Percentiles rank a stretch among this genome's conserved stretches.
Evolutionary conservation across 2,797 vertebrate species (phyloP).

Genomic region (Cirrhinus molitorella): DNA sequence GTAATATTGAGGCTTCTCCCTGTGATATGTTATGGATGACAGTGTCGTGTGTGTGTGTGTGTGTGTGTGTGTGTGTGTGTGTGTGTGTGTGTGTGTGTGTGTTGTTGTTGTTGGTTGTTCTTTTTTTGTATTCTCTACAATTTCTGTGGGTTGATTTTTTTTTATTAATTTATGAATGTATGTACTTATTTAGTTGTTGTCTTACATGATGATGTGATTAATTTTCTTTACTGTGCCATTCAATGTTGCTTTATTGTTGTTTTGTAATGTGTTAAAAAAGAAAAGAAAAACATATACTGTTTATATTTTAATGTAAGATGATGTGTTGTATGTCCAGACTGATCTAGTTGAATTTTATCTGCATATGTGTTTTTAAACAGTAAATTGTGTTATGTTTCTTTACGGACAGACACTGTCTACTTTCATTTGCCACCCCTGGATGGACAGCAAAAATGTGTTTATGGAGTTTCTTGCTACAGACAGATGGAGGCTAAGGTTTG

Average conservation of each 20-base stretch:
- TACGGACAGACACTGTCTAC: conserved; percentile 85
- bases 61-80: too few species aligned
- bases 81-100: too few species aligned
- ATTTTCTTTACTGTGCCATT: too few species aligned
- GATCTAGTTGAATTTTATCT: background rate
- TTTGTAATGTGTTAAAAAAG: background rate
- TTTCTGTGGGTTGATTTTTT: background rate
- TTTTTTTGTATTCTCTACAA: too few species aligned
- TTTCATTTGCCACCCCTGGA: conserved; percentile 92
- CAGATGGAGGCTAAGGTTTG: conserved; percentile 97
- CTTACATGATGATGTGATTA: too few species aligned
- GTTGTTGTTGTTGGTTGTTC: too few species aligned
- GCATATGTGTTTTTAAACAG: background rate
- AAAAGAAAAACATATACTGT: background rate
- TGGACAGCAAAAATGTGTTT: conserved; percentile 87
- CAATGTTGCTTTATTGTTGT: background rate
- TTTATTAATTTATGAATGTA: background rate
- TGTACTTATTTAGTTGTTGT: background rate
- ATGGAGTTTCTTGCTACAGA: conserved; percentile 95
- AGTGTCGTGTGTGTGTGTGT: background rate
- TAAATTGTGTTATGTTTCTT: conserved; percentile 21
- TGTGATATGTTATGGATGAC: background rate
- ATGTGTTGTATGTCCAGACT: background rate
- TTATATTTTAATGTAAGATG: background rate
- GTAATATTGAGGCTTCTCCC: background rate